phyloP scores from a whole-genome alignment of 1,140 invertebrate genomes.

The Drosophila prosaltans region DNA sequence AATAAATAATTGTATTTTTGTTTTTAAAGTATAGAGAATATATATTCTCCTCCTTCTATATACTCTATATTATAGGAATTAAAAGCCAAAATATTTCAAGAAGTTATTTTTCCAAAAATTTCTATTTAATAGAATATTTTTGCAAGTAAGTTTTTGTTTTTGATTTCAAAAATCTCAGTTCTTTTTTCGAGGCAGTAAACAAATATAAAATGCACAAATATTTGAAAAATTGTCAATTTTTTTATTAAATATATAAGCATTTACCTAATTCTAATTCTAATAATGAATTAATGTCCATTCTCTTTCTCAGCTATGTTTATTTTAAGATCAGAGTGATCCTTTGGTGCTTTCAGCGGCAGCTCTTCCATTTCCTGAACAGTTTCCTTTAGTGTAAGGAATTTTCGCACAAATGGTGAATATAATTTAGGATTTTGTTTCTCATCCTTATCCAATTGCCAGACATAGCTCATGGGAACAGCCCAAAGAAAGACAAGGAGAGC shows the following conservation, averaged over 20 bases:
- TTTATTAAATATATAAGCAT: not conserved
- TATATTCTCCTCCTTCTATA: too few relatives aligned
- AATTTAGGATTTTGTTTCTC: slow-evolving; percentile 61
- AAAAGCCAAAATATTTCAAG: too few relatives aligned
- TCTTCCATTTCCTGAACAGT: slow-evolving; percentile 53
- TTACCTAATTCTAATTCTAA: slow-evolving; percentile 10
- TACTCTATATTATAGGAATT: too few relatives aligned
- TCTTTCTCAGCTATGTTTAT: slow-evolving; percentile 26
- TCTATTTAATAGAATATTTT: too few relatives aligned
- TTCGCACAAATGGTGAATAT: slow-evolving; percentile 60
- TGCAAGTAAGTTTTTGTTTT: too few relatives aligned
- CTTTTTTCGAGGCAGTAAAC: too few relatives aligned
- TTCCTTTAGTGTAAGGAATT: slow-evolving; percentile 29
- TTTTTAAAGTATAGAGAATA: too few relatives aligned
- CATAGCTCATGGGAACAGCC: slow-evolving; percentile 84
- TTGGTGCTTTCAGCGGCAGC: slow-evolving; percentile 40
- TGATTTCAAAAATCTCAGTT: too few relatives aligned
- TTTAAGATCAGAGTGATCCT: slow-evolving; percentile 16
- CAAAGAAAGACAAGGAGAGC: slow-evolving; percentile 86
- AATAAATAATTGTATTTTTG: too few relatives aligned
- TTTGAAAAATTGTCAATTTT: not conserved
- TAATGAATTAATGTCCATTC: slow-evolving; percentile 21
- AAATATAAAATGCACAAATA: not conserved
- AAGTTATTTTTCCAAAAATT: too few relatives aligned
- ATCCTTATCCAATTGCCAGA: slow-evolving; percentile 53